A percentile compares a stretch with the other conserved stretches of the same genome.
These are phyloP conservation scores for Pocillopora verrucosa DNA, from an alignment of 64 coral and sea anemone genomes.

Conservation along the genomic window DNA sequence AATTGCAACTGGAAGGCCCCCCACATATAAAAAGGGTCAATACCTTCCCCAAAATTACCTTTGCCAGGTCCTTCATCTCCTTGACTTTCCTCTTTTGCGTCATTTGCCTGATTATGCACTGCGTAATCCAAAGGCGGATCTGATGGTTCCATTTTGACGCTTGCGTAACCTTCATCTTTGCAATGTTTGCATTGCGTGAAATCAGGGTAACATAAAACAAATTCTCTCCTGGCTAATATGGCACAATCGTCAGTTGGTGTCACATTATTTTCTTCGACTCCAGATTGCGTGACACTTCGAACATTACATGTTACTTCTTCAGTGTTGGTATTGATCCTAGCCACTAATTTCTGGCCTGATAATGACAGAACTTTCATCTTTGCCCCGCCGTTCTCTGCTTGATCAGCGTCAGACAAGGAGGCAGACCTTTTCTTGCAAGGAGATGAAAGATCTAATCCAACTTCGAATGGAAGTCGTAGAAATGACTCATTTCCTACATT, in stretches of 20 bases:
- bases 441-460: background rate
- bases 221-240: background rate
- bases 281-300: background rate
- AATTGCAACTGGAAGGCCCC: background rate
- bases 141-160: background rate
- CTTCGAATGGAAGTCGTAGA: background rate
- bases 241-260: background rate
- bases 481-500: background rate
- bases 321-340: background rate
- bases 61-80: background rate
- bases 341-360: background rate
- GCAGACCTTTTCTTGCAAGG: background rate
- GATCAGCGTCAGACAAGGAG: background rate
- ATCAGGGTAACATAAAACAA: background rate
- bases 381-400: background rate
- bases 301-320: background rate
- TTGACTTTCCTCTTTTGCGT: background rate
- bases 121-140: background rate
- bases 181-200: background rate
- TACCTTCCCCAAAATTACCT: background rate
- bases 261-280: background rate
- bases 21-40: no score
- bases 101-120: background rate
- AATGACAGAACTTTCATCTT: constrained; percentile 5
- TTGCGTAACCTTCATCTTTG: background rate